Evolutionary conservation across 2,888 invertebrate genomes (phyloP), one percentile per base, ranked within the genome.

Genomic region (Diloba caeruleocephala): DNA sequence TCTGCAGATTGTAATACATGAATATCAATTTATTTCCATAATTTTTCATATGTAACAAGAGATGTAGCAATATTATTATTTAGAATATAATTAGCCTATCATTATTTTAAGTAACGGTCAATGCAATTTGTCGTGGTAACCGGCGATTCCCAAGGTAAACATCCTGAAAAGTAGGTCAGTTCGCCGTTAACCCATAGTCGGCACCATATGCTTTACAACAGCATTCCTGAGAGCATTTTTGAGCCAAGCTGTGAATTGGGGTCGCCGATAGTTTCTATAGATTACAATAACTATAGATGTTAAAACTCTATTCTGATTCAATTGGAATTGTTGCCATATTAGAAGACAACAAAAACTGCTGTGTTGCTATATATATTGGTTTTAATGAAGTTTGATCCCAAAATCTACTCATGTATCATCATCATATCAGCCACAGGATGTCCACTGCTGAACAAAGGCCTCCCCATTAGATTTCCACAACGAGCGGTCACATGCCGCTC

Each of bases 151-250:
- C 9, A 39, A 33, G 33, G 19, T 39, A 43, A n/a, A 48, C 19
- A 21, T 25, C 12, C 38, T 34, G 17, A 26, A 38, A 10, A 4
- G 36, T 55, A 54, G 53, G 81, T 81, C 78, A 81, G 81, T 67
- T 59, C 58, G 62, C 71, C 70, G 44, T 68, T 53, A 51, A 31
- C 38, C 28, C 33, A n/a, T 50, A 28, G 46, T 71, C 74, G 81
- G 76, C 79, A 79, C 78, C 45, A 37, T 67, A 74, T 82, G 81
- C 81, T 79, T n/a, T 69, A 63, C 54, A 78, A 41, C 76, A 64
- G 82, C 86, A 87, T 87, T 86, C 84, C 86, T 81, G 37, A 71
- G 13, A 78, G 85, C 85, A 84, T 71, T 86, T 84, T 84, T 79
- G 69, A 79, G 81, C 74, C 77, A 76, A 81, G 72, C 76, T 78